Conservation (phyloP, 2,797 vertebrate genomes). For the Borostomias antarcticus region DNA sequence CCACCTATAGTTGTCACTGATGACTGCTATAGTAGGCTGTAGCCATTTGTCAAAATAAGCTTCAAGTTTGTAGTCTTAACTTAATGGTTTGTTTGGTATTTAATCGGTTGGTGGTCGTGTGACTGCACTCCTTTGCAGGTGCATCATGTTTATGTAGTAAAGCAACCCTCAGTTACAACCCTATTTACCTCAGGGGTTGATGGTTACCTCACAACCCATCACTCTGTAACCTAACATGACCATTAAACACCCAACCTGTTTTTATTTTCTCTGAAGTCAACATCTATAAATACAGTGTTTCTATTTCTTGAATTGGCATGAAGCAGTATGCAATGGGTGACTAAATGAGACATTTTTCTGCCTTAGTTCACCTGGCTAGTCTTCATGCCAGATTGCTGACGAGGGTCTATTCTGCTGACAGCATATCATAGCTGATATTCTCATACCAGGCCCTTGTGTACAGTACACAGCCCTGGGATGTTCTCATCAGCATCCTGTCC, state of each 20-base stretch:
- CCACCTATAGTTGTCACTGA: background rate
- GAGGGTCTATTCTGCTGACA: background rate
- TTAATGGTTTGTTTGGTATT: background rate
- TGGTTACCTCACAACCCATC: too few relatives aligned
- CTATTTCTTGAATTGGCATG: too few relatives aligned
- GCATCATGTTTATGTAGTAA: too few relatives aligned
- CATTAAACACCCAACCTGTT: background rate
- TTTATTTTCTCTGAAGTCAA: too few relatives aligned
- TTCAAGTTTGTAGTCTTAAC: background rate
- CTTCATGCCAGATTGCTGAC: background rate
- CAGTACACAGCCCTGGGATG: background rate
- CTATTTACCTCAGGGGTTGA: too few relatives aligned
- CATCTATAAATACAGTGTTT: too few relatives aligned
- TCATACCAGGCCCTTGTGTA: background rate
- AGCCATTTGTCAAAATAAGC: background rate
- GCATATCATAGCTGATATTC: background rate
- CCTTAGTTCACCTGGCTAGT: background rate
- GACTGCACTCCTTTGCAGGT: background rate
- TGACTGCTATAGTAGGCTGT: background rate
- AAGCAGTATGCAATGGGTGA: background rate
- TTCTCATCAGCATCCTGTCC: background rate
- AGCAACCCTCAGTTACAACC: too few relatives aligned
- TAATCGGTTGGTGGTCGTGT: background rate
- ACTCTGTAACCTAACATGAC: too few relatives aligned
- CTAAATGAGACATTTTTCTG: background rate